Conservation (phyloP, 2,113 vertebrate species). For the Cephalopholis sonnerati region DNA sequence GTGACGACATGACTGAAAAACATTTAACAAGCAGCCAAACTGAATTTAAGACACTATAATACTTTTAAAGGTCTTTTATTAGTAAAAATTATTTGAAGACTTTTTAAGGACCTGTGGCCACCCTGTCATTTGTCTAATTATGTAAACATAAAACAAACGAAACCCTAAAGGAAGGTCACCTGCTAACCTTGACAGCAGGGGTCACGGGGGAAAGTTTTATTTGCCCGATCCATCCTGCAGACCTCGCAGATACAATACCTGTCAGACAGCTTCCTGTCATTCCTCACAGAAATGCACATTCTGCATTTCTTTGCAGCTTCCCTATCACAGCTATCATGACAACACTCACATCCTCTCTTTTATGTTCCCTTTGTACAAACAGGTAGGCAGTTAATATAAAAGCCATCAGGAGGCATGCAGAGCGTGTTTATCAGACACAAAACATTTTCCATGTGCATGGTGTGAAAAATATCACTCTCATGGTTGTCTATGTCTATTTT, state of each 20-base stretch:
- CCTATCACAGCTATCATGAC: constrained; percentile 13
- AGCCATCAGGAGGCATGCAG: not conserved
- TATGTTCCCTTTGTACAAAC: constrained; percentile 34
- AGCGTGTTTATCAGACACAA: not conserved
- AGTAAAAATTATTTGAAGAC: too few species aligned
- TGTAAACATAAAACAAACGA: constrained; percentile 1
- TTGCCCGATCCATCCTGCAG: constrained; percentile 50
- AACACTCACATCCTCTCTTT: constrained; percentile 36
- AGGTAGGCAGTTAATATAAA: constrained; percentile 3
- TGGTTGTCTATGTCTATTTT: not conserved
- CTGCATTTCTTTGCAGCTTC: constrained; percentile 48
- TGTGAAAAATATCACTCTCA: not conserved
- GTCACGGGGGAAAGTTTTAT: constrained; percentile 16
- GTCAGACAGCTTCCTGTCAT: constrained; percentile 60
- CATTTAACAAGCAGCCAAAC: too few species aligned
- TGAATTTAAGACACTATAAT: too few species aligned
- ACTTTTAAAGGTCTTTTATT: too few species aligned
- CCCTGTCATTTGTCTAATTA: not conserved
- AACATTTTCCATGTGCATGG: not conserved
- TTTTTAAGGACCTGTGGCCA: too few species aligned
- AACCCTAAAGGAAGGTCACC: constrained; percentile 17
- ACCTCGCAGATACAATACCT: constrained; percentile 55
- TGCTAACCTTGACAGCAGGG: not conserved
- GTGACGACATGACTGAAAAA: too few species aligned
- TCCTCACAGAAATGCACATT: constrained; percentile 67